A percentile compares a stretch with the other conserved stretches of the same genome.
These are phyloP conservation scores for Bufo gargarizans DNA, from an alignment of 2,113 vertebrate genomes.

Conservation along the genomic window DNA sequence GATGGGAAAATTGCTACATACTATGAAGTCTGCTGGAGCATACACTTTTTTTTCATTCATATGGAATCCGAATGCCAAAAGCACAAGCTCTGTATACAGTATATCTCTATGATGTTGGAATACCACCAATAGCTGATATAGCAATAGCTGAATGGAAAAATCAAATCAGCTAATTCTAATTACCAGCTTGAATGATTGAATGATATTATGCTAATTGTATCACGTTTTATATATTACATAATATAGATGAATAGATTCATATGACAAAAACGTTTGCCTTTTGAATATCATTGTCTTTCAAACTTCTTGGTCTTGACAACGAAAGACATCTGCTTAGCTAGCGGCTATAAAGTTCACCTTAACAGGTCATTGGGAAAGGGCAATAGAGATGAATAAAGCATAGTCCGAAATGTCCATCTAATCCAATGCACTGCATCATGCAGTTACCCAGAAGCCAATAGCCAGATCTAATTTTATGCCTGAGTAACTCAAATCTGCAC, in stretches of 20 bases:
- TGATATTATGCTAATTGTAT: neutral
- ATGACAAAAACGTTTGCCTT: neutral
- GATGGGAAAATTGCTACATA: too few species aligned
- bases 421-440: neutral
- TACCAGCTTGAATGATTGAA: neutral
- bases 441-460: slow-evolving; percentile 4
- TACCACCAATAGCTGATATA: too few species aligned
- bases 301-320: neutral
- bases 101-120: too few species aligned
- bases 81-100: too few species aligned
- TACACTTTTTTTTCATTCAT: too few species aligned
- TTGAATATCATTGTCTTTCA: neutral
- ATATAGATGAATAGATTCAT: neutral
- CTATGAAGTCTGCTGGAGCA: too few species aligned
- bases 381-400: slow-evolving; percentile 8
- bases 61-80: too few species aligned
- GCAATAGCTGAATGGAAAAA: neutral
- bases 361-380: slow-evolving; percentile 21
- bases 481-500: neutral
- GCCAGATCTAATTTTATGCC: slow-evolving; percentile 28
- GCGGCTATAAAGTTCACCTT: slow-evolving; percentile 18
- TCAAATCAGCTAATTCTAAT: neutral
- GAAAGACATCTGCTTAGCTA: slow-evolving; percentile 1
- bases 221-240: neutral
- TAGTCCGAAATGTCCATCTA: neutral